These are phyloP conservation scores for Octodonta nipae DNA, from an alignment of 2,888 invertebrate species.

Conservation along the genomic window DNA sequence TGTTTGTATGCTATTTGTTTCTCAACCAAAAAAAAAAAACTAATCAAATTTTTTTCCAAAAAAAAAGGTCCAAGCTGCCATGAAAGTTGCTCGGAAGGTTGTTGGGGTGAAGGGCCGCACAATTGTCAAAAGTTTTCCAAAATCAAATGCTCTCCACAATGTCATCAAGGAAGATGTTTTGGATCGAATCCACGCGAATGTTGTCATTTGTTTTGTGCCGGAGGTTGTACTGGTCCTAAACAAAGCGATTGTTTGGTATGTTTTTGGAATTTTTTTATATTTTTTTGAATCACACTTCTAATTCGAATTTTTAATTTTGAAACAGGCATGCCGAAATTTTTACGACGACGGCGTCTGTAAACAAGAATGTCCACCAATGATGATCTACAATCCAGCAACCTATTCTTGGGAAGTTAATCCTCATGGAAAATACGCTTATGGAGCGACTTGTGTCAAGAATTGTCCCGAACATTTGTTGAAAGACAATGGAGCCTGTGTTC, in stretches of 20 bases:
- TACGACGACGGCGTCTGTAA: conserved; percentile 93
- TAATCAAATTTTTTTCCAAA: too few relatives aligned
- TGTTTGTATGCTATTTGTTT: too few relatives aligned
- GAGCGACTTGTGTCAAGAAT: conserved; percentile 90
- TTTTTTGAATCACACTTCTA: too few relatives aligned
- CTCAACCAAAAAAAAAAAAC: too few relatives aligned
- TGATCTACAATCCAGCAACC: conserved; percentile 78
- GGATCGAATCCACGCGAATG: conserved; percentile 85
- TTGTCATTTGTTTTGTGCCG: conserved; percentile 93
- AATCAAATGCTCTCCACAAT: conserved; percentile 85
- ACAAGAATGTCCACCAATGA: conserved; percentile 89
- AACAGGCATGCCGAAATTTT: conserved; percentile 89
- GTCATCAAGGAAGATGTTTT: conserved; percentile 86
- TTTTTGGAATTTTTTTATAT: too few relatives aligned
- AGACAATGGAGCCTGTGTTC: conserved; percentile 87
- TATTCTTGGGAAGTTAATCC: conserved; percentile 89
- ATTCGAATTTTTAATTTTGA: too few relatives aligned
- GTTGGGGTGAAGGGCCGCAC: conserved; percentile 87
- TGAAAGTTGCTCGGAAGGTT: conserved; percentile 67
- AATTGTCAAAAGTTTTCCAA: conserved; percentile 93
- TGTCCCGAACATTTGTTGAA: conserved; percentile 87
- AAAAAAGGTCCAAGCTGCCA: conserved; percentile 70
- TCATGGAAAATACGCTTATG: conserved; percentile 88
- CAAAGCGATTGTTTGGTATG: conserved; percentile 90
- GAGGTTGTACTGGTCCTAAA: conserved; percentile 88